Base-by-base conservation (phyloP, 2,113 vertebrate species). In the Actenoides hombroni region DNA sequence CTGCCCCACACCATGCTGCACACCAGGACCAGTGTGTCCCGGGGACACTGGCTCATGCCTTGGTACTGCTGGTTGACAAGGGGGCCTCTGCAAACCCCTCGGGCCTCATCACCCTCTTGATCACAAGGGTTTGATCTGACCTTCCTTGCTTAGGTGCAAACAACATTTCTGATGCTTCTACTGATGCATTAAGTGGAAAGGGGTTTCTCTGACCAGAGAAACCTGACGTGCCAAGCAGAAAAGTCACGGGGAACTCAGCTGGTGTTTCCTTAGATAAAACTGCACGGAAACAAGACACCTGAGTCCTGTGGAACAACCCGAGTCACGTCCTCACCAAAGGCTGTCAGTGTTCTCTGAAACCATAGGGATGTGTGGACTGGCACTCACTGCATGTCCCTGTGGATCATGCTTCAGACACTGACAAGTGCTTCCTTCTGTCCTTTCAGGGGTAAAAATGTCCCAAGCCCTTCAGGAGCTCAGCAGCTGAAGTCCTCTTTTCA, bases 1-100 rank as follows among this genome's bases (percentile, higher is more conserved):
- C 28, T 13, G 37, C 13, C 61, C 57, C 2, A 0, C 1, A 20
- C 24, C 49, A 23, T 0, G 0, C 68, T 80, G 77, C 60, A 31
- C 13, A 1, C 19, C 14, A 19, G n/a, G 20, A 28, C 33, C 70
- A 10, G 21, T 2, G 16, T 25, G 80, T 59, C 39, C 65, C 59
- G 35, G 21, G 48, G 48, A 53, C 70, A 1, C 33, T 2, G 75
- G 39, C 6, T 35, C 70, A 11, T 21, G 53, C 25, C 9, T 2
- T 9, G 46, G 29, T 48, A 15, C 20, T 23, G 25, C 48, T 14
- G 42, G 23, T 37, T 33, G 70, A 39, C 0, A 2, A 59, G 29
- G 33, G 15, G 46, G 46, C 33, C 19, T 83, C 90, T 31, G 31
- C 49, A 86, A 37, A 70, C 11, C 23, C 37, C 51, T 70, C 6